A percentile compares a stretch with the other conserved stretches of the same genome.
Conservation (phyloP, 2,888 invertebrate species). For the Brenthis ino region DNA sequence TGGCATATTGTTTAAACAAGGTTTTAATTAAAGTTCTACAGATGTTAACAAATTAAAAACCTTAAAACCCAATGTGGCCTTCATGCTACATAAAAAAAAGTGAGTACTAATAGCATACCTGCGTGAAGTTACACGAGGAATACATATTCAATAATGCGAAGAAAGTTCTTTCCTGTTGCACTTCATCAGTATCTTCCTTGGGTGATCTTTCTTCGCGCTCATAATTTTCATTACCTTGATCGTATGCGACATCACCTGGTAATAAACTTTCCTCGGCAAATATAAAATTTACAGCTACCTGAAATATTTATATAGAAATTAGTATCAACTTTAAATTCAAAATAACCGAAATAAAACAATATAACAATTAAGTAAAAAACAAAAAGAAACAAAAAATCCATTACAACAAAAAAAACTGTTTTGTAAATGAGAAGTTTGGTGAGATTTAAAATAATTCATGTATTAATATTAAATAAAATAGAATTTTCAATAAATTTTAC, state of each 20-base stretch:
- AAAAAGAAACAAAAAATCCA: too few relatives aligned
- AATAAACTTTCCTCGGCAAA: conserved; percentile 44
- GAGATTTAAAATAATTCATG: too few relatives aligned
- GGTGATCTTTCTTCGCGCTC: not conserved
- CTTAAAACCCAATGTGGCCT: too few relatives aligned
- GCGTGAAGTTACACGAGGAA: conserved; percentile 5
- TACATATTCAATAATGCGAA: conserved; percentile 25
- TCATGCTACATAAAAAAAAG: not conserved
- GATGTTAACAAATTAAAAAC: too few relatives aligned
- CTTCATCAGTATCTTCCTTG: conserved; percentile 22
- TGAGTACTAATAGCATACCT: not conserved
- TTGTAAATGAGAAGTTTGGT: too few relatives aligned
- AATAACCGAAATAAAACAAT: too few relatives aligned
- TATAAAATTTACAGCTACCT: conserved; percentile 47
- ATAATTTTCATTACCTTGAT: conserved; percentile 17
- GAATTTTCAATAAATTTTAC: conserved; percentile 15
- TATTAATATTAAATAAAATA: not conserved
- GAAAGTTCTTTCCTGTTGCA: conserved; percentile 42
- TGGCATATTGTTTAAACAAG: too few relatives aligned
- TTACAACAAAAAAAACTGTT: too few relatives aligned
- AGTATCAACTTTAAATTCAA: too few relatives aligned
- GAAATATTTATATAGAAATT: conserved; percentile 11
- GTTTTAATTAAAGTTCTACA: too few relatives aligned
- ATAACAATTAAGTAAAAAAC: too few relatives aligned
- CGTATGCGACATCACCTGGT: conserved; percentile 12